A percentile compares a stretch with the other conserved stretches of the same genome.
phyloP scores from a whole-genome alignment of 2,797 vertebrate genomes.

The Crenichthys baileyi region DNA sequence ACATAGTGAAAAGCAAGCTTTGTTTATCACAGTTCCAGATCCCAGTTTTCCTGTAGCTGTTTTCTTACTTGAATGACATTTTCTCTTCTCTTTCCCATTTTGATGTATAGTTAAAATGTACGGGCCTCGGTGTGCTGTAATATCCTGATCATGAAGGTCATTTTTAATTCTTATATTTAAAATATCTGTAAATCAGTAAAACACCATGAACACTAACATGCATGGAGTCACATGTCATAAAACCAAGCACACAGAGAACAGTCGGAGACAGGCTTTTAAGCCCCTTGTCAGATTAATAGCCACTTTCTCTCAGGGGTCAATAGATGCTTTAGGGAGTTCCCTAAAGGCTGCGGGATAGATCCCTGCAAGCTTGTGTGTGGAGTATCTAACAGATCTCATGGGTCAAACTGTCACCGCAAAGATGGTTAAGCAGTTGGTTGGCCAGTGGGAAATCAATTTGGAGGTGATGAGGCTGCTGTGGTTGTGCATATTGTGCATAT shows the following conservation, averaged over 20 bases:
- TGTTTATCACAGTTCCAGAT: background rate
- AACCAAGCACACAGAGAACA: constrained; percentile 33
- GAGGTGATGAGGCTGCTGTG: constrained; percentile 57
- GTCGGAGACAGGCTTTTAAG: constrained; percentile 71
- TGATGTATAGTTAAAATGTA: background rate
- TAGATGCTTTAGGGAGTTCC: constrained; percentile 77
- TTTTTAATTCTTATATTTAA: background rate
- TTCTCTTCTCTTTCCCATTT: background rate
- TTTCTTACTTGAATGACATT: background rate
- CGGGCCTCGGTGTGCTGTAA: background rate
- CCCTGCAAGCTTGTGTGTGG: constrained; percentile 23
- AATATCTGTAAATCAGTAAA: background rate
- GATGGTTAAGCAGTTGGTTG: constrained; percentile 73
- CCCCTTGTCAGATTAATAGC: constrained; percentile 74
- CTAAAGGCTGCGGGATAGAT: constrained; percentile 60
- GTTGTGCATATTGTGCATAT: constrained; percentile 14
- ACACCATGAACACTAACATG: background rate
- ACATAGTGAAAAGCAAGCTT: background rate
- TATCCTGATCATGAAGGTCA: background rate
- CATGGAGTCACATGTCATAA: constrained; percentile 40
- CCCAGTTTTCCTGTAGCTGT: background rate
- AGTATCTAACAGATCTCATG: constrained; percentile 71
- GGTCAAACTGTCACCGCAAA: constrained; percentile 74
- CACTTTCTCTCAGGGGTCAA: constrained; percentile 72
- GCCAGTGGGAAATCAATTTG: constrained; percentile 73